Evolutionary conservation across 2,888 invertebrate genomes (phyloP).

Genomic region (Endotricha flammealis): DNA sequence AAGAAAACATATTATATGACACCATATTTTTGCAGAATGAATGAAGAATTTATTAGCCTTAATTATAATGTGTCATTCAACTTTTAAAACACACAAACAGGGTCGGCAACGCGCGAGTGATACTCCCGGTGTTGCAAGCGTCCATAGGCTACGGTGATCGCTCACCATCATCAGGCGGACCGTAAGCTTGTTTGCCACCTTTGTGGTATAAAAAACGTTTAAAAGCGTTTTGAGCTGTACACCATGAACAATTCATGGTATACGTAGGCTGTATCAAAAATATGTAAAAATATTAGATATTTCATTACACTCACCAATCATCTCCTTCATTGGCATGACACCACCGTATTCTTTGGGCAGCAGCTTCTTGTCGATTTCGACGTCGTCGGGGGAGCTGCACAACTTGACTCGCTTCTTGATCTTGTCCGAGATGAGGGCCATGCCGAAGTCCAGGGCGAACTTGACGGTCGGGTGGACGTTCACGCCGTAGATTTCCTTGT

Average conservation of each 20-base stretch:
- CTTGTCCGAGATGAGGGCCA: conserved; percentile 87
- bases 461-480: conserved; percentile 86
- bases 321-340: conserved; percentile 87
- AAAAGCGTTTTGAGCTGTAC: neutral
- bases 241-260: neutral
- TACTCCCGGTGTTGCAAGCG: too few relatives aligned
- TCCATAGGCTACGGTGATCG: conserved; percentile 15
- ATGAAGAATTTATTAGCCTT: too few relatives aligned
- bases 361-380: conserved; percentile 79
- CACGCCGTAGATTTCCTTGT: conserved; percentile 87
- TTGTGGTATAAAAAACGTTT: neutral
- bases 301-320: conserved; percentile 81
- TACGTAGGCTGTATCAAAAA: too few relatives aligned
- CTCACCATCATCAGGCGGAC: neutral
- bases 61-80: too few relatives aligned
- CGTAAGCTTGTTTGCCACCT: neutral
- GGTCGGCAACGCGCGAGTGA: too few relatives aligned
- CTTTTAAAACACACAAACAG: too few relatives aligned
- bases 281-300: conserved; percentile 1
- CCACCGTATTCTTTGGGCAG: conserved; percentile 91
- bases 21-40: too few relatives aligned
- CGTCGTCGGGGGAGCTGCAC: conserved; percentile 80
- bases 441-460: conserved; percentile 86
- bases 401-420: conserved; percentile 83
- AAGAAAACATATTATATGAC: too few relatives aligned